Base-by-base conservation (phyloP, 1,140 invertebrate genomes). In the Apis florea region DNA sequence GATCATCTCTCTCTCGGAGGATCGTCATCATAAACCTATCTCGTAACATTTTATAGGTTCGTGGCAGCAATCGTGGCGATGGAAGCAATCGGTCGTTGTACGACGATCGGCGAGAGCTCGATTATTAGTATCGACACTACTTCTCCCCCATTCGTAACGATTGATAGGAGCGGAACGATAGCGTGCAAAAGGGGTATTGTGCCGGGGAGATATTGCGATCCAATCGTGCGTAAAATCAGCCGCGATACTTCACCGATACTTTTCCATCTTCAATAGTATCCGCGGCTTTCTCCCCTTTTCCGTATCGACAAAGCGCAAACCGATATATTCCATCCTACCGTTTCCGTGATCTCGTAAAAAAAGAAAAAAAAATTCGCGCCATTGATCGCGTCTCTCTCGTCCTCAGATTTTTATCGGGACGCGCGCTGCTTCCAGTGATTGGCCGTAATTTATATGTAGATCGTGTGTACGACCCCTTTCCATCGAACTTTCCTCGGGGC, bases 151-250 rank as follows among this genome's bases (percentile, higher is more conserved):
- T 54, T 72, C 61, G 69, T 61, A 64, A 80, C 82, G 77, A 73
- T 79, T 49, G 24, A n/a, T 4, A 6, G 19, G 2, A 26, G 3
- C 24, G 31, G 3, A 10, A 0, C 13, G 31, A 8, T 13, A 2
- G 54, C 0, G n/a, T 5, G 59, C 9, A 58, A 53, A 70, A 19
- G 9, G 26, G 31, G n/a, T n/a, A 74, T 80, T 68, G 77, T 83
- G 51, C 54, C 4, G 64, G 8, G 72, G 71, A 40, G 67, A 76
- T 84, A 84, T 84, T 84, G 79, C 83, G 71, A 76, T 82, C 66
- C 83, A 84, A 82, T 84, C 79, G 21, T 76, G 71, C 70, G 83
- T 82, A 56, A 84, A 84, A 84, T 84, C 79, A 80, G 53, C 61
- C 24, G 21, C 26, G 82, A 53, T 66, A 26, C 67, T 83, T 71